Conservation (phyloP, 2,113 vertebrate species). For the Amphilophus citrinellus region DNA sequence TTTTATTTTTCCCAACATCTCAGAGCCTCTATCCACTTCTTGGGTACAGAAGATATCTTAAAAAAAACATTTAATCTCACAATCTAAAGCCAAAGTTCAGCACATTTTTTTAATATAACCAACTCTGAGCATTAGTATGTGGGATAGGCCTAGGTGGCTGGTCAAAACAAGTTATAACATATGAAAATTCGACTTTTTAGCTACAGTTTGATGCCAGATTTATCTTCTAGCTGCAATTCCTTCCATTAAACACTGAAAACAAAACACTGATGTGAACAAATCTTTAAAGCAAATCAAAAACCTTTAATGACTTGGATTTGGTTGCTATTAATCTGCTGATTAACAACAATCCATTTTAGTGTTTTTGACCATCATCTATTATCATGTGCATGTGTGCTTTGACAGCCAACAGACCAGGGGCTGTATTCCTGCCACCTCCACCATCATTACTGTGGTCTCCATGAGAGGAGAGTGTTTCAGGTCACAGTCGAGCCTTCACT, state of each 20-base stretch:
- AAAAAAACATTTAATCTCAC: background rate
- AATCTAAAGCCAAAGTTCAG: background rate
- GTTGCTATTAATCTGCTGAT: background rate
- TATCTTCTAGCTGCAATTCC: background rate
- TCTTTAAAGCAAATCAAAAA: background rate
- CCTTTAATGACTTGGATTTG: background rate
- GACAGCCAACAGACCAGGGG: constrained; percentile 85
- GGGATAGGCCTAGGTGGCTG: background rate
- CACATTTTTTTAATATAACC: background rate
- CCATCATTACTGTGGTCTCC: constrained; percentile 95
- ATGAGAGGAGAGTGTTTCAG: constrained; percentile 91
- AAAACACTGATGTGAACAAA: background rate
- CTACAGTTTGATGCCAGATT: background rate
- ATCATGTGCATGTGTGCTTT: background rate
- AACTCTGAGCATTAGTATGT: too few relatives aligned
- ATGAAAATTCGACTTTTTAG: too few relatives aligned
- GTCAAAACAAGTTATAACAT: background rate
- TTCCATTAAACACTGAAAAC: background rate
- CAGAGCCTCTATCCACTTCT: background rate
- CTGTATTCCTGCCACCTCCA: constrained; percentile 95
- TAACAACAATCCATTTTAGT: background rate
- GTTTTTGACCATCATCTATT: background rate
- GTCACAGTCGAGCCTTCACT: constrained; percentile 77
- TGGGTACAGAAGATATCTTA: background rate
- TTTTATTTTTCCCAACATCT: background rate